Evolutionary conservation across 2,797 vertebrate genomes (phyloP).

Genomic region (Sebastes goodei): DNA sequence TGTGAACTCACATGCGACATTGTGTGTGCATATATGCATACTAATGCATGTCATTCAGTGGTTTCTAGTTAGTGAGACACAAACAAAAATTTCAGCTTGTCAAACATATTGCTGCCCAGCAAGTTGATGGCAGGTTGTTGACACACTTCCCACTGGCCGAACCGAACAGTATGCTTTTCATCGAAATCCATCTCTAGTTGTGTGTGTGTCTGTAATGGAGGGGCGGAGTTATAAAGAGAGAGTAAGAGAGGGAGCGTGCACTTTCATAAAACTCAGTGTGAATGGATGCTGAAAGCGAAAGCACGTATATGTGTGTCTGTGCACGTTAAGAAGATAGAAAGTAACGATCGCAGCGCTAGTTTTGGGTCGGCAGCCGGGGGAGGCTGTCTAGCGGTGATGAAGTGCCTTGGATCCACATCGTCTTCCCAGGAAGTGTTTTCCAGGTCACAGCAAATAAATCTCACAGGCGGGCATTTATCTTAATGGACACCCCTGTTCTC

Average conservation of each 20-base stretch:
- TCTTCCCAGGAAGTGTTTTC: constrained; percentile 81
- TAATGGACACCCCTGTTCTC: constrained; percentile 81
- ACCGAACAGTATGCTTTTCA: constrained; percentile 36
- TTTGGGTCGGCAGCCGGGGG: constrained; percentile 79
- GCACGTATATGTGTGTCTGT: constrained; percentile 11
- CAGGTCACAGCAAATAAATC: constrained; percentile 81
- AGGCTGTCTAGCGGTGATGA: constrained; percentile 80
- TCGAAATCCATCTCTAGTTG: constrained; percentile 27
- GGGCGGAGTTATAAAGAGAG: constrained; percentile 24
- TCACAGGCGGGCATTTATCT: constrained; percentile 82
- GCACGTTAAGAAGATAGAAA: constrained; percentile 44
- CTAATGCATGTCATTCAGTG: constrained; percentile 39
- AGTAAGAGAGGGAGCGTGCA: constrained; percentile 14
- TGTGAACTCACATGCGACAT: not conserved
- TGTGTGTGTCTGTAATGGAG: constrained; percentile 16
- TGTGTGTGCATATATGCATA: constrained; percentile 17
- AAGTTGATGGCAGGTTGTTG: constrained; percentile 56
- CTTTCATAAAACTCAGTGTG: constrained; percentile 37
- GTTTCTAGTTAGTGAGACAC: constrained; percentile 29
- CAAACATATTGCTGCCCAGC: constrained; percentile 32
- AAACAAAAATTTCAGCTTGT: constrained; percentile 34
- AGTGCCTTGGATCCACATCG: constrained; percentile 77
- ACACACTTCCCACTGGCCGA: constrained; percentile 46
- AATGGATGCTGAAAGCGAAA: constrained; percentile 18
- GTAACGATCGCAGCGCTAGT: constrained; percentile 62